Evolutionary conservation across 2,113 vertebrate genomes (phyloP).

Genomic region (Dolichotis patagonum): DNA sequence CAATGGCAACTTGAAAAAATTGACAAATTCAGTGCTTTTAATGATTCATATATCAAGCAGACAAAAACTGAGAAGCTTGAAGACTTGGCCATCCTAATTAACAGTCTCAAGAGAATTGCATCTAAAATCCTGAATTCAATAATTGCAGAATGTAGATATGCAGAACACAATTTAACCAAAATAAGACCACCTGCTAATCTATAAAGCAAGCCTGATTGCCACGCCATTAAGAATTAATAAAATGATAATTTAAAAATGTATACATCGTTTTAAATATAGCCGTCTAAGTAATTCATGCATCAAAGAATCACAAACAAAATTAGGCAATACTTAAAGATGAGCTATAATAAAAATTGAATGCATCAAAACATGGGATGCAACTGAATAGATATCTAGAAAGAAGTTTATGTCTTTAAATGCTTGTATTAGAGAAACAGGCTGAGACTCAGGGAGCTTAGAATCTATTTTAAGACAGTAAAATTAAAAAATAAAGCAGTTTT

Average conservation of each 20-base stretch:
- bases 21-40: background rate
- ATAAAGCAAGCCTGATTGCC: background rate
- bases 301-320: background rate
- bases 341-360: slow-evolving; percentile 9
- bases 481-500: background rate
- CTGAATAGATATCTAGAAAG: background rate
- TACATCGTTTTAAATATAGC: slow-evolving; percentile 25
- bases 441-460: slow-evolving; percentile 20
- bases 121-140: background rate
- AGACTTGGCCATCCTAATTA: slow-evolving; percentile 9
- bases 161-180: slow-evolving; percentile 35
- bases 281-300: background rate
- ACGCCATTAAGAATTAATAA: background rate
- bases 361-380: background rate
- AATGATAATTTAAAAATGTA: slow-evolving; percentile 25
- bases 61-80: background rate
- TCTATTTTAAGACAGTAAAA: background rate
- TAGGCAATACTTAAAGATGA: slow-evolving; percentile 17
- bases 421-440: slow-evolving; percentile 11
- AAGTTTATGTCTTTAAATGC: background rate
- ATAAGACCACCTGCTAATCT: background rate
- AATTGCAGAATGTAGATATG: background rate
- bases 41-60: background rate
- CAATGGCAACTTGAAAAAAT: background rate
- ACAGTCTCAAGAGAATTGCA: background rate